Evolutionary conservation across 2,113 vertebrate genomes (phyloP), one percentile per base, ranked within the genome.

Genomic region (Megaleporinus macrocephalus): DNA sequence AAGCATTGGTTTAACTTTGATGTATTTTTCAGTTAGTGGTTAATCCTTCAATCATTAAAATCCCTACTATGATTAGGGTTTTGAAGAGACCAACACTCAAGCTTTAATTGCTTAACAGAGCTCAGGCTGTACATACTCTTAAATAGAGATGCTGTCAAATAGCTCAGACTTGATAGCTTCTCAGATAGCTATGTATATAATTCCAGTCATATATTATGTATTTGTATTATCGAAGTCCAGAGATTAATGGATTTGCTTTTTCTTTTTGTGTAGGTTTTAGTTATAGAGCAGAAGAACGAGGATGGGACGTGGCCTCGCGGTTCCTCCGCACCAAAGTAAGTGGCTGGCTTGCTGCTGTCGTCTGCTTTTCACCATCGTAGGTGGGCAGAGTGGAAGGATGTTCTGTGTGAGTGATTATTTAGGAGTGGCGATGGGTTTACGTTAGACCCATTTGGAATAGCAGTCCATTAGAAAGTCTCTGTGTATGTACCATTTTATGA

Each of bases 261-360:
- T 82, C 3, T 86, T 9, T 83, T 76, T 75, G 85, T 70, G 24
- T 93, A 99, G 98, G 94, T 99, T 82, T 95, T 99, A 53, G 98
- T 99, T 80, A 99, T 99, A 94, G 98, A 99, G 91, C 97, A 98
- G 94, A 99, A 97, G 95, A 98, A 95, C 73, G 96, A 97, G 90
- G 98, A 99, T 59, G 98, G 98, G 90, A 89, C 96, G 0, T 99
- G 98, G 98, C 98, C 98, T 80, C 94, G 97, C 92, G 96, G 96
- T 91, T 95, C 96, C 89, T 95, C 96, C 75, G 86, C 96, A 90
- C 93, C 95, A 84, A 99, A 98, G 98, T 99, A 95, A 97, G 97
- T 95, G 85, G 88, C 84, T 77, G 0, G 26, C 30, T 11, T 24
- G 62, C 33, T 75, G 9, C 18, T 81, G 71, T 65, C 24, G 71